These are phyloP conservation scores for Anastrepha ludens DNA, from an alignment of 1,140 invertebrate genomes.

Conservation along the genomic window DNA sequence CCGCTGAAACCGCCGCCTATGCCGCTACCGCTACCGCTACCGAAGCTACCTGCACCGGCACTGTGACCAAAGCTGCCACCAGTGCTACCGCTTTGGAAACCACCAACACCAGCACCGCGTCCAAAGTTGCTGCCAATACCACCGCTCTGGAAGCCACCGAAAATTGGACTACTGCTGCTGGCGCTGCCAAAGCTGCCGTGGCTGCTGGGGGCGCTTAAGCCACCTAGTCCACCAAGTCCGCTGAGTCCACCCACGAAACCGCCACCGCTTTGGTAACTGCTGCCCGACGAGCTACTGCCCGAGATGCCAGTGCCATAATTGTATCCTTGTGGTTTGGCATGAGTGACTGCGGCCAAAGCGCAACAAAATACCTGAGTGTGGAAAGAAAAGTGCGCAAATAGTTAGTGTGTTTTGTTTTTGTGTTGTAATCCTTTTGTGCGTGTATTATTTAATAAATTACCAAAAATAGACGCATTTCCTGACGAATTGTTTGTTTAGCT, in stretches of 20 bases:
- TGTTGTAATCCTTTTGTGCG: neutral
- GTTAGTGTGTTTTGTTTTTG: neutral
- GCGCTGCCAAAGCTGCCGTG: constrained; percentile 19
- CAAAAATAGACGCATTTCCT: constrained; percentile 69
- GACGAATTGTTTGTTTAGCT: neutral
- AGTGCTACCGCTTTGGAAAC: constrained; percentile 2
- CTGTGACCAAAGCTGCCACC: neutral
- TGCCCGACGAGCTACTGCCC: constrained; percentile 56
- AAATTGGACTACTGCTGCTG: constrained; percentile 54
- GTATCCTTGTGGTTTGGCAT: constrained; percentile 70
- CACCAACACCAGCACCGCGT: neutral
- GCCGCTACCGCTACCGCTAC: neutral
- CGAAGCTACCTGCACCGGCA: constrained; percentile 28
- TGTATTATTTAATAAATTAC: constrained; percentile 58
- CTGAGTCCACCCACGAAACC: constrained; percentile 42
- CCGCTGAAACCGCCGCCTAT: constrained; percentile 4
- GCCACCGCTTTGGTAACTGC: neutral
- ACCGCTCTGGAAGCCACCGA: no score
- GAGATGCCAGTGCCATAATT: constrained; percentile 69
- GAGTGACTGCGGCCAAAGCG: constrained; percentile 60
- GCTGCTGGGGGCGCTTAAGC: constrained; percentile 60
- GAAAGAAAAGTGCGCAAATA: neutral
- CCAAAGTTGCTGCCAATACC: constrained; percentile 30
- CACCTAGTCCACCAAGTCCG: constrained; percentile 58
- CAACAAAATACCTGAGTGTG: constrained; percentile 63